phyloP scores from a whole-genome alignment of 2,888 invertebrate species.

The Acronicta aceris region DNA sequence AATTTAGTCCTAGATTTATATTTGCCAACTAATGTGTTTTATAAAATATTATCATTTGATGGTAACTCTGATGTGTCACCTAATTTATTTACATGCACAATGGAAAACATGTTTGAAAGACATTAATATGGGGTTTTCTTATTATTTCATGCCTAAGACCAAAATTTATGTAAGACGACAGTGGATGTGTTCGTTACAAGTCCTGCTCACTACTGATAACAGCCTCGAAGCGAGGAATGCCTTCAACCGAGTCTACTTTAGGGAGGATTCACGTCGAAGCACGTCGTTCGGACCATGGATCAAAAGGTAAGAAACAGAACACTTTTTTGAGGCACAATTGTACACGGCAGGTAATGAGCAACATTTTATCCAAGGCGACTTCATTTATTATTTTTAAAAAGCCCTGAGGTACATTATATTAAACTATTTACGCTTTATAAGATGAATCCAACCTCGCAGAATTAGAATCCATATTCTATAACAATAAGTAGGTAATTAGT shows the following conservation, averaged over 20 bases:
- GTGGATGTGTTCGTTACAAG: no score
- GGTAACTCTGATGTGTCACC: slow-evolving; percentile 7
- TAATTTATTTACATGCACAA: slow-evolving; percentile 34
- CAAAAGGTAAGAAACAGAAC: no score
- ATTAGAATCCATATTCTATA: no score
- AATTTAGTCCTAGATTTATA: no score
- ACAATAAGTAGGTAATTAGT: no score
- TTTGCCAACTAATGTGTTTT: background rate
- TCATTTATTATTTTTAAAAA: slow-evolving; percentile 35
- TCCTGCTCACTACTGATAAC: slow-evolving; percentile 9
- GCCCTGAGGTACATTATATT: slow-evolving; percentile 30
- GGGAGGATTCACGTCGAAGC: slow-evolving; percentile 7
- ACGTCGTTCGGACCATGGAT: background rate
- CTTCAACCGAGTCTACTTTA: background rate
- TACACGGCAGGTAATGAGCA: no score
- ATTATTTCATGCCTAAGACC: slow-evolving; percentile 15
- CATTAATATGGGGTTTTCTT: slow-evolving; percentile 43
- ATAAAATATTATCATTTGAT: slow-evolving; percentile 36
- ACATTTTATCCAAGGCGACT: background rate
- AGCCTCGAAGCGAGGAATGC: slow-evolving; percentile 16
- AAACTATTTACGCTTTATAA: no score
- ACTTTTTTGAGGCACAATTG: slow-evolving; percentile 2
- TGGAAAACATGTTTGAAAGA: slow-evolving; percentile 27
- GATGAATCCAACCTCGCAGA: slow-evolving; percentile 5
- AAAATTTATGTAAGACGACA: no score